Base-by-base conservation (phyloP, 2,797 vertebrate species). In the Vireo griseus region DNA sequence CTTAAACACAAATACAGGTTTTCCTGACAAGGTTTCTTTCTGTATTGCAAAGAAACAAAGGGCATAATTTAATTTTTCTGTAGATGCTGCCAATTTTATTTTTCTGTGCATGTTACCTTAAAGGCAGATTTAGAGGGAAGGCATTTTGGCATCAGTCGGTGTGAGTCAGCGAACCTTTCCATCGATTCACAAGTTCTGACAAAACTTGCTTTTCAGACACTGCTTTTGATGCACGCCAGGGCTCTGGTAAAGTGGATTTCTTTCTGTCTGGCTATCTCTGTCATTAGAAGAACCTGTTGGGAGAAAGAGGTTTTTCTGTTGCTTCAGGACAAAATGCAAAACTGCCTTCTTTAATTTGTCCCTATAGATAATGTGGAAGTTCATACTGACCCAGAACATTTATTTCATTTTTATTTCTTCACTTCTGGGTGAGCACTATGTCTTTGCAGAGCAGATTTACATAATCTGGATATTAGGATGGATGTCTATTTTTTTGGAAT, bases 161-260 rank as follows among this genome's bases (percentile, higher is more conserved):
- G 63, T 88, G 90, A 93, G 80, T 97, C 88, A 94, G 88, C 24
- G 6, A 95, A 87, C 57, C 74, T 93, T 96, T 94, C 84, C 55
- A 62, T 81, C 1, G 10, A 78, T 95, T 86, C 86, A 59, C 94
- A 96, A 74, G 92, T 91, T 83, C 73, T 92, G 84, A 92, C 93
- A 96, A 76, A 94, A 91, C 88, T 90, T 94, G 62, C 69, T 88
- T 77, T 88, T 94, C 81, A 95, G 40, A 58, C 24, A 4, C 48
- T 84, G 91, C 77, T 86, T 90, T 94, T 88, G 71, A 58, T 91
- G 68, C 90, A 73, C 40, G 14, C 44, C 37, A 75, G 72, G 50
- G 45, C 80, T 88, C 55, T 71, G 78, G 65, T 74, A 33, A 78
- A 82, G 84, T 85, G 22, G 24, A 66, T 91, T 95, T 95, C 31